Base-by-base conservation (phyloP, 2,113 vertebrate species). In the Carassius carassius region DNA sequence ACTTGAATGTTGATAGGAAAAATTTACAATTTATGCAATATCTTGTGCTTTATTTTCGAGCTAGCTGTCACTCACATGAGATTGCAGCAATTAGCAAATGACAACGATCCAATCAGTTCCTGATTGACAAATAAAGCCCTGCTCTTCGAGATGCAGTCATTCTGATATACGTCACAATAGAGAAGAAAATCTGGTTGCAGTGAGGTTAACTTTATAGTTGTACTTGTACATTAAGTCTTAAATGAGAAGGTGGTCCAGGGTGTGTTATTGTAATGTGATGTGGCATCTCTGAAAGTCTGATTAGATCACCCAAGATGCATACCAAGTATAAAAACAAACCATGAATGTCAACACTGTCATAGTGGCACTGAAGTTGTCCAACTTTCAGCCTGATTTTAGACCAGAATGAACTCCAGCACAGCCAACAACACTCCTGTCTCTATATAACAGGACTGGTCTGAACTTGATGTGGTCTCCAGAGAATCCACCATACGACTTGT, bases 401-500 rank as follows among this genome's bases (percentile, higher is more conserved):
- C 67, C 67, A 41, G 35, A 41, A 21, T n/a, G 69, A 72, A 70
- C 23, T 13, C 60, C 60, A 25, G 60, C 60, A 25, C 67, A 70
- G 69, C 69, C 69, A 72, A n/a, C 35, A 72, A 41, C 35, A 37
- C 69, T 72, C 19, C 19, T n/a, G 70, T 86, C 69, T 77, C 29
- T 72, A 76, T 32, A 60, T 54, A 32, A 37, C 81, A 58, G 44
- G n/a, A 37, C 35, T 44, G 51, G 37, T 74, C 58, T 65, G 86
- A 91, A 84, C 90, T 78, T 62, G 12, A 78, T 49, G 72, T 72
- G 69, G 32, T 65, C 75, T 89, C 78, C 70, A 70, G 87, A 85
- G 41, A 92, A 90, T 90, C 92, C 87, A 91, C 92, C 91, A 92
- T 94, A 92, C 90, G 90, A 84, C 90, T 94, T 94, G 94, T 94